Evolutionary conservation across 2,797 vertebrate species (phyloP), one percentile per base, ranked within the genome.

Genomic region (Carcharodon carcharias): DNA sequence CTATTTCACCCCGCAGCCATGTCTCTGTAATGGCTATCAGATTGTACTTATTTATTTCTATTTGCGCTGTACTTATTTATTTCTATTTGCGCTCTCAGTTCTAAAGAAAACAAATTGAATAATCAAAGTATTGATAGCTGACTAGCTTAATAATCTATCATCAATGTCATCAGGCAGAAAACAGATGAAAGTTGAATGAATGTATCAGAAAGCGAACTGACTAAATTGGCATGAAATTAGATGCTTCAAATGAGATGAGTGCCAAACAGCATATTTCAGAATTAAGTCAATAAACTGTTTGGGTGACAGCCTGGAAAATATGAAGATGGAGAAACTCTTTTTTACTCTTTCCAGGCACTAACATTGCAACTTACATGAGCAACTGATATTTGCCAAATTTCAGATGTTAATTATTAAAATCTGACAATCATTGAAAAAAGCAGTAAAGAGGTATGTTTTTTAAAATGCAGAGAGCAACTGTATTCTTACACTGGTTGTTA

Each of bases 91-190:
- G 45, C 45, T 50, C 45, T 50, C 45, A 50, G 45, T 35, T 96
- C 96, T 91, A 96, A 88, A 96, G 96, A 96, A 67, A 96, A 96
- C 28, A 65, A 28, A 73, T 63, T 0, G 1, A 23, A 96, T 21
- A 96, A 80, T 35, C 26, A 50, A 56, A 18, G 63, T 45, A 69
- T 31, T 40, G 80, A 91, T 58, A 91, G 67, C 31, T 63, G 40
- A 40, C 50, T 50, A 28, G 95, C 71, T 96, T 96, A 91, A 18
- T 28, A 95, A 71, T 69, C 69, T 65, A 50, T 69, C 23, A 69
- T 65, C 11, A 50, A 95, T 28, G 40, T 69, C 45, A 50, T 28
- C 21, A 28, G 26, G 23, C 65, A 95, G 65, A 45, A n/a, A 11
- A 69, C 40, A 31, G 6, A 50, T 4, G 11, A 54, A 21, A 45